Evolutionary conservation across 2,888 invertebrate species (phyloP).

Genomic region (Zonitis immaculata): DNA sequence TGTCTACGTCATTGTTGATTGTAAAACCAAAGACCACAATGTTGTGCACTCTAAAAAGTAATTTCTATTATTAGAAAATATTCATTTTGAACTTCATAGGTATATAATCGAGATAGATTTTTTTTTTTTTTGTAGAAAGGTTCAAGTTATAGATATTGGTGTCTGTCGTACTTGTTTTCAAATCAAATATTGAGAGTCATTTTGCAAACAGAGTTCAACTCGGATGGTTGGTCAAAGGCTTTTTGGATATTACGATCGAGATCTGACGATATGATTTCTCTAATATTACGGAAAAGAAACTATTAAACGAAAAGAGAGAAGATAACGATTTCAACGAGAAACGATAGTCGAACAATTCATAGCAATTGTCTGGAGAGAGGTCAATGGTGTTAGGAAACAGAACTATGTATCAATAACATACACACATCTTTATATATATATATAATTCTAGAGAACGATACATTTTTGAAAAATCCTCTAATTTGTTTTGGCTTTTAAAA

Average conservation of each 20-base stretch:
- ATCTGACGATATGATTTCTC: slow-evolving; percentile 40
- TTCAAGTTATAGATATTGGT: not conserved
- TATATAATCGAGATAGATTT: too few species aligned
- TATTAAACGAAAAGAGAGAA: slow-evolving; percentile 38
- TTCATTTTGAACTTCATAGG: not conserved
- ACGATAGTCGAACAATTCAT: slow-evolving; percentile 18
- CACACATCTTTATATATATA: slow-evolving; percentile 10
- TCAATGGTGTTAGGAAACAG: slow-evolving; percentile 20
- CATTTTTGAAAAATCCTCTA: not conserved
- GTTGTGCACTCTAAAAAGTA: not conserved
- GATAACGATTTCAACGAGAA: slow-evolving; percentile 36
- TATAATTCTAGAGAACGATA: too few species aligned
- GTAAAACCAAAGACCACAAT: slow-evolving; percentile 13
- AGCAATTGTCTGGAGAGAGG: slow-evolving; percentile 21
- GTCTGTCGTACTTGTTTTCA: not conserved
- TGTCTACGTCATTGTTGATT: slow-evolving; percentile 26
- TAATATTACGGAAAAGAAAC: slow-evolving; percentile 35
- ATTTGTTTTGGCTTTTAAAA: not conserved
- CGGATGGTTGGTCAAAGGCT: not conserved
- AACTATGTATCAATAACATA: slow-evolving; percentile 24
- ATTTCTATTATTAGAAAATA: not conserved
- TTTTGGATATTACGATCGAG: slow-evolving; percentile 22
- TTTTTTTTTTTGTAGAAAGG: too few species aligned
- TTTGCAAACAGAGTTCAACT: not conserved
- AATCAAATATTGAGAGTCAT: not conserved